Evolutionary conservation across 2,888 invertebrate genomes (phyloP).

Genomic region (Polydrusus pterygomalis): DNA sequence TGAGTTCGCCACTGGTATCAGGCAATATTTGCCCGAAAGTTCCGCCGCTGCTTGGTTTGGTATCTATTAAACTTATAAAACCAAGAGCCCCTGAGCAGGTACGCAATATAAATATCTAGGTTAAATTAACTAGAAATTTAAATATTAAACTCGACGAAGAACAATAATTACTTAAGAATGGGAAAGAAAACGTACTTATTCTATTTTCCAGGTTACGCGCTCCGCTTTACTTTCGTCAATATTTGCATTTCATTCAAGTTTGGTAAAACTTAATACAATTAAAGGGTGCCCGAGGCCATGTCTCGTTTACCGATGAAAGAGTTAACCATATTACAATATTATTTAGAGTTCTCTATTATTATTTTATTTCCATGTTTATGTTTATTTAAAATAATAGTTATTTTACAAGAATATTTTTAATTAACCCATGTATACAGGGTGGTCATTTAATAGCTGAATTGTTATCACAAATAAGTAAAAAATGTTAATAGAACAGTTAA

Average conservation of each 20-base stretch:
- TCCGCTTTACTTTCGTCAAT: slow-evolving; percentile 52
- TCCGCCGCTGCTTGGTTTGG: too few species aligned
- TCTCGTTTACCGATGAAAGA: slow-evolving; percentile 49
- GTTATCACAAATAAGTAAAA: too few species aligned
- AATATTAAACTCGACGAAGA: slow-evolving; percentile 51
- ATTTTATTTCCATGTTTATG: slow-evolving; percentile 10
- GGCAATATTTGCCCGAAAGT: too few species aligned
- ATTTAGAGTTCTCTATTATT: not conserved
- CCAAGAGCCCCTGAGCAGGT: not conserved
- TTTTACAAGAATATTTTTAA: not conserved
- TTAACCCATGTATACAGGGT: too few species aligned
- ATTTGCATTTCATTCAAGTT: slow-evolving; percentile 56
- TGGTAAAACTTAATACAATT: slow-evolving; percentile 56
- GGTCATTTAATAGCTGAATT: too few species aligned
- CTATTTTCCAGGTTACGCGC: slow-evolving; percentile 56
- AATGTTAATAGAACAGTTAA: too few species aligned
- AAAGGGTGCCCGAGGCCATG: slow-evolving; percentile 44
- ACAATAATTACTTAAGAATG: slow-evolving; percentile 54
- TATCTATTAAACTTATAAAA: too few species aligned
- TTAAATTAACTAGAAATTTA: slow-evolving; percentile 50
- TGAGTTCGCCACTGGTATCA: too few species aligned
- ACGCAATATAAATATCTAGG: slow-evolving; percentile 37
- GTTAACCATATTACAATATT: slow-evolving; percentile 52
- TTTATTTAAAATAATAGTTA: not conserved
- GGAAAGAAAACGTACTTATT: slow-evolving; percentile 52